Percentiles rank a stretch among this genome's conserved stretches.
These are phyloP conservation scores for Cybosia mesomella DNA, from an alignment of 2,888 invertebrate species.

Conservation along the genomic window DNA sequence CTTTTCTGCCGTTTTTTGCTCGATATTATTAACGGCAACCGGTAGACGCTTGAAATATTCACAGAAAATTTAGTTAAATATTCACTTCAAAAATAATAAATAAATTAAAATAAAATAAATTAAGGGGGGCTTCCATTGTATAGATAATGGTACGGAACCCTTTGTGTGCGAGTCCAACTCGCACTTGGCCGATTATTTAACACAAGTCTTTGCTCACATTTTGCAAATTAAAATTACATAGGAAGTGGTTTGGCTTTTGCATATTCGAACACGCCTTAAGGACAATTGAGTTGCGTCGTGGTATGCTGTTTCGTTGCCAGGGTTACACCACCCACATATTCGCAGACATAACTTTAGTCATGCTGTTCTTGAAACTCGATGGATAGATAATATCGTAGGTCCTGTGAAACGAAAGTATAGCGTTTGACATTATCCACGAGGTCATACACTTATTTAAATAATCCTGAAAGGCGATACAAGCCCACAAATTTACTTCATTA, in stretches of 20 bases:
- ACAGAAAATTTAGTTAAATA: too few relatives aligned
- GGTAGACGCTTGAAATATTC: too few relatives aligned
- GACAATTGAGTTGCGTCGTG: neutral
- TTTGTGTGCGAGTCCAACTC: too few relatives aligned
- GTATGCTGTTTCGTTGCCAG: neutral
- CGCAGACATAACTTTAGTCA: neutral
- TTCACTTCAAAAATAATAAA: too few relatives aligned
- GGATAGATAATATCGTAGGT: neutral
- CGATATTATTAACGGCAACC: too few relatives aligned
- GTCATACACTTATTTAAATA: slow-evolving; percentile 41
- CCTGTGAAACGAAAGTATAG: slow-evolving; percentile 31
- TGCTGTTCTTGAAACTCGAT: neutral
- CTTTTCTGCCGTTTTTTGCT: too few relatives aligned
- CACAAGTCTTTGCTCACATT: neutral
- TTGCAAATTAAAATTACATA: neutral
- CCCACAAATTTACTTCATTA: slow-evolving; percentile 44
- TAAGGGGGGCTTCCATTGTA: too few relatives aligned
- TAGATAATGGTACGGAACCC: too few relatives aligned
- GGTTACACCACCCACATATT: neutral
- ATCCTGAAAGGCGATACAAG: slow-evolving; percentile 49
- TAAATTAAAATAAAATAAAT: too few relatives aligned
- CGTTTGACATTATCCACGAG: slow-evolving; percentile 54
- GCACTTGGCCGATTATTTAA: too few relatives aligned
- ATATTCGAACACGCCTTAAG: neutral
- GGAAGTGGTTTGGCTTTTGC: neutral